Evolutionary conservation across 2,888 invertebrate species (phyloP).

Genomic region (Ctenicera cuprea): DNA sequence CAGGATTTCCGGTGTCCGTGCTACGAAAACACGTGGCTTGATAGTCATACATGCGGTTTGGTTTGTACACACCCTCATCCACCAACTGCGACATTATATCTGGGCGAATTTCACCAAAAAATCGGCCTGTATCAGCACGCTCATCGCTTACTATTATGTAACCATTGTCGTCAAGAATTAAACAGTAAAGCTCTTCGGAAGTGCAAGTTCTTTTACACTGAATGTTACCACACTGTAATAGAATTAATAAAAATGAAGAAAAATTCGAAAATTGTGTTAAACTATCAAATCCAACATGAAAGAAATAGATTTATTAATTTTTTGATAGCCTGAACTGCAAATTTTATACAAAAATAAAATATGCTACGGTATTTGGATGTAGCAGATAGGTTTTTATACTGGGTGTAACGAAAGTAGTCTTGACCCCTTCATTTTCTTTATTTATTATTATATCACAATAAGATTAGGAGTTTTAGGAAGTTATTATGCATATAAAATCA

Average conservation of each 20-base stretch:
- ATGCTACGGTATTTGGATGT: too few species aligned
- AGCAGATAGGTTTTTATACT: too few species aligned
- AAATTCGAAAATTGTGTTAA: too few species aligned
- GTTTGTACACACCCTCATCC: conserved; percentile 85
- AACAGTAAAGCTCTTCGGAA: conserved; percentile 85
- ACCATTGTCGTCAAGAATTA: conserved; percentile 91
- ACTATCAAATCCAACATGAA: too few species aligned
- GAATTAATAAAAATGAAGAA: neutral
- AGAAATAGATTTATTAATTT: too few species aligned
- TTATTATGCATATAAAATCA: too few species aligned
- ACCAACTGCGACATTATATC: conserved; percentile 86
- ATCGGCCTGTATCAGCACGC: conserved; percentile 83
- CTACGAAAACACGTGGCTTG: conserved; percentile 91
- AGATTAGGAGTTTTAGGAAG: too few species aligned
- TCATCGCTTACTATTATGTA: conserved; percentile 87
- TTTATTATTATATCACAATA: too few species aligned
- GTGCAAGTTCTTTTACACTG: conserved; percentile 77
- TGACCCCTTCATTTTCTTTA: too few species aligned
- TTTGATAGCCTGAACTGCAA: too few species aligned
- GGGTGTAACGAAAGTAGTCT: too few species aligned
- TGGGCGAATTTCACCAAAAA: conserved; percentile 86
- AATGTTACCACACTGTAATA: conserved; percentile 67
- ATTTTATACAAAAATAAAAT: too few species aligned
- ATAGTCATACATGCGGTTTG: conserved; percentile 88
- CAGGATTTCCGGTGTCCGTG: conserved; percentile 76